These are phyloP conservation scores for Bruchidius siliquastri DNA, from an alignment of 2,888 invertebrate genomes.

Conservation along the genomic window DNA sequence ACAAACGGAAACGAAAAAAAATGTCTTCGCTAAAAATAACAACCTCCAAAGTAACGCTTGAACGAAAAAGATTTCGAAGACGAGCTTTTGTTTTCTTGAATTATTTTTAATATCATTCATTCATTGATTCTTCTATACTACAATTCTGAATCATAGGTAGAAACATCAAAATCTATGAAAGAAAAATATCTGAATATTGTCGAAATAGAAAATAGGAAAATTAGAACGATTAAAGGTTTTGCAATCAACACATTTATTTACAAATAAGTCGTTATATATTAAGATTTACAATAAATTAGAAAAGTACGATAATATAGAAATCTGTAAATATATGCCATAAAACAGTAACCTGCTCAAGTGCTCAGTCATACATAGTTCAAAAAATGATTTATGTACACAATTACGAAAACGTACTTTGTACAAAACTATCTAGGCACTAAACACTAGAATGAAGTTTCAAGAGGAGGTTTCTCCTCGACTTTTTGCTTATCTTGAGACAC, in stretches of 20 bases:
- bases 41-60: too few species aligned
- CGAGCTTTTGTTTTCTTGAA: too few species aligned
- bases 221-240: neutral
- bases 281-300: constrained; percentile 37
- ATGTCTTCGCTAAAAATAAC: too few species aligned
- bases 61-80: too few species aligned
- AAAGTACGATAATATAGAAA: neutral
- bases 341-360: neutral
- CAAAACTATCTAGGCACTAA: constrained; percentile 1
- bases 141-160: too few species aligned
- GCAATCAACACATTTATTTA: constrained; percentile 27
- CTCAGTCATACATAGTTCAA: neutral
- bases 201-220: too few species aligned
- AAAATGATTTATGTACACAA: neutral
- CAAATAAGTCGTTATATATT: constrained; percentile 36
- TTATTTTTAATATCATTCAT: too few species aligned
- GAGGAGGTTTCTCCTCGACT: constrained; percentile 44
- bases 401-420: constrained; percentile 1
- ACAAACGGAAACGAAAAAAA: too few species aligned
- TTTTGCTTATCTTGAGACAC: constrained; percentile 19
- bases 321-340: constrained; percentile 8
- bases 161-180: too few species aligned
- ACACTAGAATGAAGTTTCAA: constrained; percentile 58
- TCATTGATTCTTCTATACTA: too few species aligned
- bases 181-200: too few species aligned